phyloP scores from a whole-genome alignment of 2,888 invertebrate species.

The Amphipyra tragopoginis region DNA sequence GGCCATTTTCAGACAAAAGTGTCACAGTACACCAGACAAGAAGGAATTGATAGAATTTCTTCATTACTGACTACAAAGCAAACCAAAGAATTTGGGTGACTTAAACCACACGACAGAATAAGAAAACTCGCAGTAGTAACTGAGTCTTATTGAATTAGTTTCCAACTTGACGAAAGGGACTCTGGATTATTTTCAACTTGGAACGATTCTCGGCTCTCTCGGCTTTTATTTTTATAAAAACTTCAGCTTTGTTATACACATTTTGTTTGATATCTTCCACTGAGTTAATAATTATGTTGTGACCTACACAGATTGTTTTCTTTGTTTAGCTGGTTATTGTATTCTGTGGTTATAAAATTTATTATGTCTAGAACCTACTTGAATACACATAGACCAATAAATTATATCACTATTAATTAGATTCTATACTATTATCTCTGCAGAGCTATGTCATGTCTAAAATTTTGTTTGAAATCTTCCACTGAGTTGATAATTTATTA shows the following conservation, averaged over 20 bases:
- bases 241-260: constrained; percentile 32
- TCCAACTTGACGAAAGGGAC: constrained; percentile 69
- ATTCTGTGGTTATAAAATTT: too few relatives aligned
- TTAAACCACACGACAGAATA: constrained; percentile 53
- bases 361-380: too few relatives aligned
- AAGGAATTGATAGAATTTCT: constrained; percentile 13
- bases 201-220: constrained; percentile 46
- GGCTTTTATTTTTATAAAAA: constrained; percentile 45
- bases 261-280: constrained; percentile 31
- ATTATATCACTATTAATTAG: too few relatives aligned
- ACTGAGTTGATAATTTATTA: constrained; percentile 7
- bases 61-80: constrained; percentile 10
- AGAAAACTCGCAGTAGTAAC: constrained; percentile 56
- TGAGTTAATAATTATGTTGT: constrained; percentile 7
- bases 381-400: too few relatives aligned
- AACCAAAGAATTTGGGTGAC: constrained; percentile 19
- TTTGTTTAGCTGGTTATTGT: neutral
- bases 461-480: constrained; percentile 34
- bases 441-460: too few relatives aligned
- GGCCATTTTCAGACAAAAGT: too few relatives aligned
- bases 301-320: neutral
- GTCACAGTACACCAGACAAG: neutral
- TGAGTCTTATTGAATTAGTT: constrained; percentile 78
- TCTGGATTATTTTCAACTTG: constrained; percentile 67
- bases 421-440: too few relatives aligned